phyloP scores from a whole-genome alignment of 2,888 invertebrate species.

The Athetis lepigone region DNA sequence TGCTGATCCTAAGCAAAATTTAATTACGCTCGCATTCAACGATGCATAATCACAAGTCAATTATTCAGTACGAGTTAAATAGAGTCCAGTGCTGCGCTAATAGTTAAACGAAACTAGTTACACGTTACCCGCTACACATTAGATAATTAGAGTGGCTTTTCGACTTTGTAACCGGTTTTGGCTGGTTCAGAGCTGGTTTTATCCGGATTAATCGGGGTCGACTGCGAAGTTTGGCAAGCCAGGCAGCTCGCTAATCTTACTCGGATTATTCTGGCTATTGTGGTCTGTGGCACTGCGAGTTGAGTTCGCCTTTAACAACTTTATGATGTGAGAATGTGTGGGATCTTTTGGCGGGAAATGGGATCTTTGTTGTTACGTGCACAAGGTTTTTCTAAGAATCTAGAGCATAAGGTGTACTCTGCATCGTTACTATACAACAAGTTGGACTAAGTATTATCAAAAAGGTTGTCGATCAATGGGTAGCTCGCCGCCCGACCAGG shows the following conservation, averaged over 20 bases:
- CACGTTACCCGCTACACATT: slow-evolving; percentile 41
- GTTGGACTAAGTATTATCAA: too few relatives aligned
- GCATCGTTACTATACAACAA: too few relatives aligned
- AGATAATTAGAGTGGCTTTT: slow-evolving; percentile 60
- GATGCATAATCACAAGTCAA: slow-evolving; percentile 5
- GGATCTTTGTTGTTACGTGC: too few relatives aligned
- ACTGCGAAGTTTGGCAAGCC: slow-evolving; percentile 55
- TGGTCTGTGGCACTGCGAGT: slow-evolving; percentile 46
- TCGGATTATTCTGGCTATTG: slow-evolving; percentile 56
- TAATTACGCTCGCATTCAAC: neutral
- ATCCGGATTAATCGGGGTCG: slow-evolving; percentile 65
- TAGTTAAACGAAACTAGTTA: slow-evolving; percentile 32
- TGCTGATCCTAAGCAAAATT: neutral
- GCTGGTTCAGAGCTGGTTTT: slow-evolving; percentile 59
- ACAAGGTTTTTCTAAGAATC: neutral
- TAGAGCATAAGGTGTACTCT: too few relatives aligned
- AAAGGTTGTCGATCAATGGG: too few relatives aligned
- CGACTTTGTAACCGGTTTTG: slow-evolving; percentile 63
- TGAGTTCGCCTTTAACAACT: slow-evolving; percentile 19
- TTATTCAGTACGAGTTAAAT: slow-evolving; percentile 23
- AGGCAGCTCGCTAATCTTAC: slow-evolving; percentile 62
- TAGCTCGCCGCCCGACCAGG: too few relatives aligned
- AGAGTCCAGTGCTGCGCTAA: slow-evolving; percentile 15
- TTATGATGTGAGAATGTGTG: slow-evolving; percentile 33
- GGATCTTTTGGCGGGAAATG: neutral